Percentiles rank a stretch among this genome's conserved stretches.
phyloP scores from a whole-genome alignment of 2,888 invertebrate species.

The Zaprionus obscuricornis region DNA sequence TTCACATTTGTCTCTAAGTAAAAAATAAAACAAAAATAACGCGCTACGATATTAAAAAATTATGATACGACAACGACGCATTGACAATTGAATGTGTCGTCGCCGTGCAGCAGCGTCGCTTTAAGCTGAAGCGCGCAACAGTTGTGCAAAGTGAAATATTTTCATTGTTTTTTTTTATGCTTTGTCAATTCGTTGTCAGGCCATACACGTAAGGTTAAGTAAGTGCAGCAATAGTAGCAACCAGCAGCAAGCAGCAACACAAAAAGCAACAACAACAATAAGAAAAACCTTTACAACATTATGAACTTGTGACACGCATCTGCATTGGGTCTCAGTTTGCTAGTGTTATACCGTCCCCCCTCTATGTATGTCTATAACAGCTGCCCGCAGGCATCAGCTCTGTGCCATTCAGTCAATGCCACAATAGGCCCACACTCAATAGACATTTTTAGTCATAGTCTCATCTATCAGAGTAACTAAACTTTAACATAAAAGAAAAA shows the following conservation, averaged over 20 bases:
- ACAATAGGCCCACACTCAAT: constrained; percentile 22
- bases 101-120: constrained; percentile 1
- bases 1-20: constrained; percentile 51
- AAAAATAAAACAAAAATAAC: not conserved
- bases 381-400: not conserved
- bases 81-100: constrained; percentile 56
- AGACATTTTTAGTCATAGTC: no score
- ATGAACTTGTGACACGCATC: constrained; percentile 46
- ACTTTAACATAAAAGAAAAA: no score
- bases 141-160: constrained; percentile 44
- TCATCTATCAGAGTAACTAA: no score
- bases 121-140: constrained; percentile 1
- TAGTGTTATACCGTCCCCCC: no score
- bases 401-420: not conserved
- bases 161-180: constrained; percentile 32
- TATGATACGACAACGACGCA: constrained; percentile 42
- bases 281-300: constrained; percentile 18
- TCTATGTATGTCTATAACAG: constrained; percentile 15
- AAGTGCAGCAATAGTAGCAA: constrained; percentile 42
- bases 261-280: constrained; percentile 6
- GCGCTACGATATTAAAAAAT: constrained; percentile 53
- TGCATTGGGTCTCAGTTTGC: constrained; percentile 30
- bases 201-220: constrained; percentile 55
- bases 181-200: constrained; percentile 50
- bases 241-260: constrained; percentile 6